Base-by-base conservation (phyloP, 2,797 vertebrate genomes). In the Salarias fasciatus region DNA sequence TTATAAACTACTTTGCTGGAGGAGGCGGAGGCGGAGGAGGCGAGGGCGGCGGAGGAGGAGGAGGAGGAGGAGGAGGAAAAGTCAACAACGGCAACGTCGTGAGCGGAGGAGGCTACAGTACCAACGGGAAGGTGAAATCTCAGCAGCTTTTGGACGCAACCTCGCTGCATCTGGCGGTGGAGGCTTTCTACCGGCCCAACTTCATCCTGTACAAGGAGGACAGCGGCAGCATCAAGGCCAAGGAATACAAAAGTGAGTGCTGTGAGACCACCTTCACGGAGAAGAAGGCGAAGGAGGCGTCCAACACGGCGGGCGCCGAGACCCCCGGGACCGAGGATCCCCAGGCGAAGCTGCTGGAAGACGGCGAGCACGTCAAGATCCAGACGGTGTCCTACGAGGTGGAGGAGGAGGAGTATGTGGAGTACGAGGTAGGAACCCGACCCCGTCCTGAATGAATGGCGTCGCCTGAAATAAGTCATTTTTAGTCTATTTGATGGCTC, bases 251-350 rank as follows among this genome's bases (percentile, higher is more conserved):
- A 91, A 91, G 63, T 0, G 95, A 95, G 71, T 96, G 93, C 78
- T 98, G 96, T 0, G 97, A 98, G 92, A 98, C 96, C 61, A 97
- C 96, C 67, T 98, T 98, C 89, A 95, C 86, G 0, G 97, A 98
- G 87, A 94, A 89, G 85, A 95, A 94, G 72, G 94, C 93, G 4
- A 79, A 89, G 55, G 88, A 87, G 8, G 63, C 70, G 0, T 91
- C 80, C 60, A 70, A 58, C 67, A 61, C 90, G 0, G 49, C 49
- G 0, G 82, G 69, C 18, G 54, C 50, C 0, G 92, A 91, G 15
- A 68, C 88, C 0, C 75, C 90, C 0, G 68, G 82, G 61, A 55
- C 80, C 0, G 93, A 95, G 5, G 89, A 85, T 8, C 92, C 90
- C 0, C 93, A 94, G 63, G 71, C 76, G 0, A 92, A 92, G 64